These are phyloP conservation scores for Tetraneura akinire DNA, from an alignment of 1,140 invertebrate species.

Conservation along the genomic window DNA sequence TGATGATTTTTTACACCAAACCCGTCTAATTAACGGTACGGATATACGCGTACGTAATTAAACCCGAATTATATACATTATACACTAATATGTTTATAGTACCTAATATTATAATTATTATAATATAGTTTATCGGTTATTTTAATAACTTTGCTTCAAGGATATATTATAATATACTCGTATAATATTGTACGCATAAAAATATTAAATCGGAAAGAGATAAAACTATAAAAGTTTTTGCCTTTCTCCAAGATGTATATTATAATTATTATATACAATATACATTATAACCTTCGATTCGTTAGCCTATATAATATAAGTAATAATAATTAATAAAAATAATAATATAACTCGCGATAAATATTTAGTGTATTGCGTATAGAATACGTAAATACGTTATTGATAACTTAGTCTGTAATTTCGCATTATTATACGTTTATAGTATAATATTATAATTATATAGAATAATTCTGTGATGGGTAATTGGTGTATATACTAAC, in stretches of 20 bases:
- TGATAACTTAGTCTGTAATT: slow-evolving; percentile 31
- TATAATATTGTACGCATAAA: not conserved
- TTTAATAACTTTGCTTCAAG: slow-evolving; percentile 15
- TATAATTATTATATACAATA: not conserved
- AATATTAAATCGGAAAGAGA: not conserved
- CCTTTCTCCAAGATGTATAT: not conserved
- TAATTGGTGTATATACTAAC: too few relatives aligned
- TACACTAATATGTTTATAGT: too few relatives aligned
- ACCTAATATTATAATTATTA: too few relatives aligned
- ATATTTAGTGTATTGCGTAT: not conserved
- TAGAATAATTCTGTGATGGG: slow-evolving; percentile 16
- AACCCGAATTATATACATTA: too few relatives aligned
- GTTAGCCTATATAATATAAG: not conserved
- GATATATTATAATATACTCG: too few relatives aligned
- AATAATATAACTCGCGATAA: too few relatives aligned
- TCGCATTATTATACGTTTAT: slow-evolving; percentile 5
- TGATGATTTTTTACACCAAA: not conserved
- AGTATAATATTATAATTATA: not conserved
- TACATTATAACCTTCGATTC: slow-evolving; percentile 5
- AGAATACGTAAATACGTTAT: slow-evolving; percentile 35
- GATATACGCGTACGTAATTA: too few relatives aligned
- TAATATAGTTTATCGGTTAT: not conserved
- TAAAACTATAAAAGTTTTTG: slow-evolving; percentile 29
- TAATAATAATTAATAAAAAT: too few relatives aligned
- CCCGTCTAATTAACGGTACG: not conserved